Conservation (phyloP, 2,113 vertebrate species). For the Platycercus adscitus region DNA sequence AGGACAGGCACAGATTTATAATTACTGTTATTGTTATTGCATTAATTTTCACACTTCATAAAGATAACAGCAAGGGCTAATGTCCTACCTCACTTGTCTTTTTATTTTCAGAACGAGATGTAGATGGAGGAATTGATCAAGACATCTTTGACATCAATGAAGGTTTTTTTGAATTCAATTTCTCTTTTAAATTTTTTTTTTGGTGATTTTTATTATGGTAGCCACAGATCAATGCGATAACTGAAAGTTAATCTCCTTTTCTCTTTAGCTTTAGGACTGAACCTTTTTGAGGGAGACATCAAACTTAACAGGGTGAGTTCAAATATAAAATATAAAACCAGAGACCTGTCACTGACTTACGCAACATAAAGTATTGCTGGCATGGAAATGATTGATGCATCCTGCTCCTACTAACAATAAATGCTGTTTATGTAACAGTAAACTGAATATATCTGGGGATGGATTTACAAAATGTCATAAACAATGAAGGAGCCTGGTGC, state of each 20-base stretch:
- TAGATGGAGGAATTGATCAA: slow-evolving; percentile 83
- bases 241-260: slow-evolving; percentile 6
- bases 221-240: neutral
- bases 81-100: slow-evolving; percentile 37
- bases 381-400: neutral
- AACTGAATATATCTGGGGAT: neutral
- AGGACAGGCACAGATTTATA: slow-evolving; percentile 58
- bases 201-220: neutral
- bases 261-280: slow-evolving; percentile 80
- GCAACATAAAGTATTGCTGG: neutral
- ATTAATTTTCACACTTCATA: slow-evolving; percentile 65
- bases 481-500: neutral
- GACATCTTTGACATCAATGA: slow-evolving; percentile 95
- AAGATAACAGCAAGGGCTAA: slow-evolving; percentile 51
- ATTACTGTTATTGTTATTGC: slow-evolving; percentile 57
- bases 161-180: slow-evolving; percentile 76
- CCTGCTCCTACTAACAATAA: neutral
- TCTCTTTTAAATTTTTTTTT: neutral
- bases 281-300: slow-evolving; percentile 91
- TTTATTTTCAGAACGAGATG: slow-evolving; percentile 79
- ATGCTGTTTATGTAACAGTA: neutral
- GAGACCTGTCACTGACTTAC: neutral
- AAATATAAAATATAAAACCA: neutral
- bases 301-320: slow-evolving; percentile 78
- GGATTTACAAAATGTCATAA: neutral